Conservation (phyloP, 2,888 invertebrate genomes). For the Drosophila neotestacea region DNA sequence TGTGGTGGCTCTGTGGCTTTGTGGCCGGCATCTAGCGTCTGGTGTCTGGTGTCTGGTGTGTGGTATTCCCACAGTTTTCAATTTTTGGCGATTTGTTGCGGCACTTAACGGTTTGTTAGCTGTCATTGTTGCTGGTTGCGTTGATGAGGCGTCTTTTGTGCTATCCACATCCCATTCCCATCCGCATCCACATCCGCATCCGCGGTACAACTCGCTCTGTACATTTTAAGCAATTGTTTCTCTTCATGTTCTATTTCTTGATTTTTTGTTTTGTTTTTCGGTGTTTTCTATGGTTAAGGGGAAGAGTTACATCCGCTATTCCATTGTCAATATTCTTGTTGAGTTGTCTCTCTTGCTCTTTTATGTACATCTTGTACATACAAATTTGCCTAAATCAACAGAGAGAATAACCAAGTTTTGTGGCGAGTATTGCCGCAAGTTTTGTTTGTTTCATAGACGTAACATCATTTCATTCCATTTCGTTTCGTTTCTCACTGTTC, state of each 20-base stretch:
- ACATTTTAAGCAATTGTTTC: constrained; percentile 57
- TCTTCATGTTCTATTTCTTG: neutral
- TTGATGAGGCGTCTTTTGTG: constrained; percentile 77
- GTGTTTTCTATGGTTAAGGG: constrained; percentile 10
- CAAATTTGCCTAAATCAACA: constrained; percentile 80
- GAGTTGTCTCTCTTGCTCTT: constrained; percentile 3
- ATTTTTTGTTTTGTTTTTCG: neutral
- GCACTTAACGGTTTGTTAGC: constrained; percentile 81
- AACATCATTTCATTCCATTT: constrained; percentile 26
- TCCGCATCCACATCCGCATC: constrained; percentile 15
- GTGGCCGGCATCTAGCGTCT: constrained; percentile 28
- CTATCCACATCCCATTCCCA: neutral
- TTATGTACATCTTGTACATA: constrained; percentile 30
- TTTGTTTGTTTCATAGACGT: constrained; percentile 65
- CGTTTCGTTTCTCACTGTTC: constrained; percentile 25
- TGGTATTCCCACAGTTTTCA: constrained; percentile 77
- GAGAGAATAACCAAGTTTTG: constrained; percentile 50
- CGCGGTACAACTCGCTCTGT: constrained; percentile 15
- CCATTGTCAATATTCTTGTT: constrained; percentile 41
- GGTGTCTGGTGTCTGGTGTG: constrained; percentile 11
- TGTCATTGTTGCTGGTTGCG: constrained; percentile 72
- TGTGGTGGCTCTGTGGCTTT: constrained; percentile 39
- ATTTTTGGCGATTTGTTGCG: constrained; percentile 81
- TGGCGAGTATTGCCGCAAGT: constrained; percentile 52
- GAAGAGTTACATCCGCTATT: constrained; percentile 40